Base-by-base conservation (phyloP, 2,888 invertebrate genomes). In the Andricus curvator region DNA sequence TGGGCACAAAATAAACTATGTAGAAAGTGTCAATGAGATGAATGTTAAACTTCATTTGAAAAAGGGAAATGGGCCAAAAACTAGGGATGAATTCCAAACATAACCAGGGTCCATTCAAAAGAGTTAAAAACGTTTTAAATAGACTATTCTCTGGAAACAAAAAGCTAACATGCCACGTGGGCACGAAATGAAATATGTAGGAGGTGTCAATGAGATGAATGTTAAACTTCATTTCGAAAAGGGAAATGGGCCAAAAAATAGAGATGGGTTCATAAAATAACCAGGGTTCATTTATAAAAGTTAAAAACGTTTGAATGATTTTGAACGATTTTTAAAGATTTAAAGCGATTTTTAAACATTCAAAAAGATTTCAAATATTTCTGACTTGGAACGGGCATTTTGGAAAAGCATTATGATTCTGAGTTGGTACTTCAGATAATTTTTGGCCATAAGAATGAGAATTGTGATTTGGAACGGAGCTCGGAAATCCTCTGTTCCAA, bases 91-190 rank as follows among this genome's bases (percentile, higher is more conserved):
- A 20, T 77, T 64, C 77, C 44, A 37, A 25, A 25, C 9, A 77
- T 60, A 76, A 11, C 1, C 2, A 33, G 33, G 33, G 33, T 33
- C 33, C 33, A 25, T 25, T 25, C 1, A 25, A 1, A 25, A 25
- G 25, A 25, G 25, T 1, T 25, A n/a, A n/a, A n/a, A n/a, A n/a
- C n/a, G n/a, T n/a, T n/a, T n/a, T n/a, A n/a, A 15, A 79, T 65
- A 67, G 78, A 62, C 60, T 70, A 6, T 62, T 77, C 65, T 48
- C 29, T 29, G 74, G 74, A 56, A 33, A 74, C 74, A 74, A 56
- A 56, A 29, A 33, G 11, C 33, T 33, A 51, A n/a, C 74, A 74
- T 51, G 51, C 51, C 29, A 70, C n/a, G 33, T 33, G 48, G 29
- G 48, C 17, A 20, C 17, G 13, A 22, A 70, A 70, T 29, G 70